Conservation (phyloP, 2,888 invertebrate species). For the Drosophila colorata region DNA sequence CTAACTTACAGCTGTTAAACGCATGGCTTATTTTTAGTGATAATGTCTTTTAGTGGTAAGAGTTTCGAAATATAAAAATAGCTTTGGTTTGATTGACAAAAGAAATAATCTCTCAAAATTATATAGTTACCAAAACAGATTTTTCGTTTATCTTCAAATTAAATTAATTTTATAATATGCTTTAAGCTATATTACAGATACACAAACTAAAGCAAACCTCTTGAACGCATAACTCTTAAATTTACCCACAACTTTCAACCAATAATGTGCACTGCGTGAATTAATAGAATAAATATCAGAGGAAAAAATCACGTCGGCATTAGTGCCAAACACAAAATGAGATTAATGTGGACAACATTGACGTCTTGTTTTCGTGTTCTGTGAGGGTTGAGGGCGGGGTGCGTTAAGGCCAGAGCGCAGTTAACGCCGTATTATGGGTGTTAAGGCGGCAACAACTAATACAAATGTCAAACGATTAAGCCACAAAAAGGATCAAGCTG, state of each 20-base stretch:
- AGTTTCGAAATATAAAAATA: too few species aligned
- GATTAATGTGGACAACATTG: constrained; percentile 71
- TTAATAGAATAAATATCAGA: constrained; percentile 64
- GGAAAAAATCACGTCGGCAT: constrained; percentile 66
- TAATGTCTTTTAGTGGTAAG: too few species aligned
- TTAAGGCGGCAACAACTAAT: constrained; percentile 64
- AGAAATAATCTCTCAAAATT: too few species aligned
- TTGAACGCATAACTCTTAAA: constrained; percentile 8
- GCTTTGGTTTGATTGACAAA: too few species aligned
- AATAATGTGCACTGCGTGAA: constrained; percentile 50
- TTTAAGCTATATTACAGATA: too few species aligned
- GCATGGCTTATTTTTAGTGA: too few species aligned
- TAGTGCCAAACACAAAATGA: constrained; percentile 63
- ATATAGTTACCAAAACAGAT: too few species aligned
- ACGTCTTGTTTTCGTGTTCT: constrained; percentile 41
- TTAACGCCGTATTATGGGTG: constrained; percentile 39
- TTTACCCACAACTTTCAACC: background rate
- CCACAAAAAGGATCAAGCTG: constrained; percentile 80
- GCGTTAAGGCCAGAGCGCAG: constrained; percentile 18
- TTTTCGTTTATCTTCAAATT: background rate
- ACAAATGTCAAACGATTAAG: constrained; percentile 82
- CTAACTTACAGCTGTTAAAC: too few species aligned
- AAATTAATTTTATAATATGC: background rate
- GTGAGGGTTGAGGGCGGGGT: background rate
- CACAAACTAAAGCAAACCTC: background rate